Conservation (phyloP, 2,797 vertebrate genomes). For the Bradypodion ventrale region DNA sequence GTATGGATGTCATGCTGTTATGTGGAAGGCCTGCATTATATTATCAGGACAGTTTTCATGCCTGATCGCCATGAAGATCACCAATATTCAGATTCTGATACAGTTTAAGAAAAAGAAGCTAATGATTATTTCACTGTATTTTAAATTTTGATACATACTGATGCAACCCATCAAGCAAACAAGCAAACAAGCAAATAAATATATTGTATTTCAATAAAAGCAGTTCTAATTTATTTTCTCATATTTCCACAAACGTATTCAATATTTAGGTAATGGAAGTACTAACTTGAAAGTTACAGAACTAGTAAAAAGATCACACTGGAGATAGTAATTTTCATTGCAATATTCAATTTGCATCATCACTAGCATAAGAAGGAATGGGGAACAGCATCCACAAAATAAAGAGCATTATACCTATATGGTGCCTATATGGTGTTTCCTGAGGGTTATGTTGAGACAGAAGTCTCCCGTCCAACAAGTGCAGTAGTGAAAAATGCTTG, state of each 20-base stretch:
- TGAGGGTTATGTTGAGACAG: conserved; percentile 10
- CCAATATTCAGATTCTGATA: no score
- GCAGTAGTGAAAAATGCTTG: neutral
- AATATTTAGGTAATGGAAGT: neutral
- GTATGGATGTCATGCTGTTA: no score
- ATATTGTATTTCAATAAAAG: no score
- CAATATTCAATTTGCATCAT: neutral
- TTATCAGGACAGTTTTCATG: no score
- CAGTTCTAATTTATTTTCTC: neutral
- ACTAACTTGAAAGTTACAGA: neutral
- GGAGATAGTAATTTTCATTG: neutral
- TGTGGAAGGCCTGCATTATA: no score
- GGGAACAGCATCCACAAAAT: neutral
- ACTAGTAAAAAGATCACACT: neutral
- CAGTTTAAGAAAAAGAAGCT: no score
- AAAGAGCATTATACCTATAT: conserved; percentile 54
- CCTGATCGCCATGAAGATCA: no score
- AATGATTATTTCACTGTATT: no score
- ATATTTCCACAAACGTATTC: neutral
- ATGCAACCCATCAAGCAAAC: no score
- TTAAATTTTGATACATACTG: no score
- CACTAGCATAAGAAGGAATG: neutral
- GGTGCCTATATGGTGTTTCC: neutral
- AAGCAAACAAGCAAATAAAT: no score
- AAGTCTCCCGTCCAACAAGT: conserved; percentile 4